Base-by-base conservation (phyloP, 2,113 vertebrate species). In the Pholis gunnellus region DNA sequence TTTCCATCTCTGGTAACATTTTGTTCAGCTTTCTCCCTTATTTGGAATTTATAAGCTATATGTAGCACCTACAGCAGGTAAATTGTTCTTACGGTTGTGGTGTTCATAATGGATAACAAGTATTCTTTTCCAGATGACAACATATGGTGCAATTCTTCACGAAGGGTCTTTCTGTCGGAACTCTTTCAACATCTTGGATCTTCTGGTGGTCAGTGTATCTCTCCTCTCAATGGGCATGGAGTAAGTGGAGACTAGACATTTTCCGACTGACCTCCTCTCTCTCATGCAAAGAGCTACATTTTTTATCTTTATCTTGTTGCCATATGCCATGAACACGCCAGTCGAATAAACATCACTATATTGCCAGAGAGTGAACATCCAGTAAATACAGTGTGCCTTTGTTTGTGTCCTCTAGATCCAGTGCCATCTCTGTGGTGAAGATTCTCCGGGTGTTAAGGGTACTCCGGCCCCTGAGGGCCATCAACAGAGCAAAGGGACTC, bases 91-190 rank as follows among this genome's bases (percentile, higher is more conserved):
- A 42, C 27, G 34, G 44, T 44, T 27, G 4, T n/a, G 6, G 44
- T 52, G 9, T 48, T 69, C 34, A 63, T 20, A 15, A 70, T n/a
- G 63, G 14, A 64, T 59, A 52, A 52, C 2, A 7, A 4, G 0
- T 40, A 2, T 57, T 88, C 0, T 40, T 0, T 79, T 85, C 20
- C 86, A 99, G 97, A 98, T 99, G 97, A 98, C 97, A 1, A 93
- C 96, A n/a, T 99, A 97, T 0, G 97, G 97, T 0, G 97, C 97
- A 18, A 96, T 99, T 90, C 94, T 98, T 83, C 97, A 99, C 89
- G 96, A 97, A 86, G 97, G 97, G n/a, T 99, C 97, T 69, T 99
- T 99, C 93, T 99, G 97, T 88, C 95, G 97, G 60, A 98, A 97
- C 90, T 97, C 95, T 38, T 99, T 99, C 94, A 99, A 99, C 83